phyloP scores from a whole-genome alignment of 2,888 invertebrate species.

The Gymnocheta viridis region DNA sequence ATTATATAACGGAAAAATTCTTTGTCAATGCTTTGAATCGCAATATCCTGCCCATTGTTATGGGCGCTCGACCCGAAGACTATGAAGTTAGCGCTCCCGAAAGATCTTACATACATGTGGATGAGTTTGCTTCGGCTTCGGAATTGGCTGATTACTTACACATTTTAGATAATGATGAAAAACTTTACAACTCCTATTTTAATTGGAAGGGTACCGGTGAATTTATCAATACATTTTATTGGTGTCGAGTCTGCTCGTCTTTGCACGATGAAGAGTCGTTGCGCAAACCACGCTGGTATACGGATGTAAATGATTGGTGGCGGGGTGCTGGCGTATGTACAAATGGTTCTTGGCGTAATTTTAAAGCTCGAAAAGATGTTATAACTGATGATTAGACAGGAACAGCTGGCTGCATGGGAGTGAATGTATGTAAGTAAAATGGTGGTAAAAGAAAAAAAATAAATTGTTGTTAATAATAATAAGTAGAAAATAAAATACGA shows the following conservation, averaged over 20 bases:
- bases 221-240: constrained; percentile 95
- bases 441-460: background rate
- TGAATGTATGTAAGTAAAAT: background rate
- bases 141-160: constrained; percentile 93
- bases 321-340: constrained; percentile 91
- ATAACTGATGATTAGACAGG: constrained; percentile 80
- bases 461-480: constrained; percentile 13
- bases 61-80: constrained; percentile 96
- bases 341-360: constrained; percentile 86
- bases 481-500: background rate
- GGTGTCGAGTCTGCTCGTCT: constrained; percentile 86
- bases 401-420: background rate
- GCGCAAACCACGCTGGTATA: constrained; percentile 79
- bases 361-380: constrained; percentile 82
- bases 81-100: constrained; percentile 94
- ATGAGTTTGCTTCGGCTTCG: constrained; percentile 94
- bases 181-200: constrained; percentile 96
- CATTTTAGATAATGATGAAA: constrained; percentile 92
- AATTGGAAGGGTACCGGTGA: constrained; percentile 97
- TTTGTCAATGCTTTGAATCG: constrained; percentile 95
- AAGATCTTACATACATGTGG: constrained; percentile 96
- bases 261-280: constrained; percentile 83
- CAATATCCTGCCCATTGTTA: constrained; percentile 95
- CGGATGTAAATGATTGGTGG: constrained; percentile 96
- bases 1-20: constrained; percentile 98